Base-by-base conservation (phyloP, 2,888 invertebrate species). In the Dasypolia templi region DNA sequence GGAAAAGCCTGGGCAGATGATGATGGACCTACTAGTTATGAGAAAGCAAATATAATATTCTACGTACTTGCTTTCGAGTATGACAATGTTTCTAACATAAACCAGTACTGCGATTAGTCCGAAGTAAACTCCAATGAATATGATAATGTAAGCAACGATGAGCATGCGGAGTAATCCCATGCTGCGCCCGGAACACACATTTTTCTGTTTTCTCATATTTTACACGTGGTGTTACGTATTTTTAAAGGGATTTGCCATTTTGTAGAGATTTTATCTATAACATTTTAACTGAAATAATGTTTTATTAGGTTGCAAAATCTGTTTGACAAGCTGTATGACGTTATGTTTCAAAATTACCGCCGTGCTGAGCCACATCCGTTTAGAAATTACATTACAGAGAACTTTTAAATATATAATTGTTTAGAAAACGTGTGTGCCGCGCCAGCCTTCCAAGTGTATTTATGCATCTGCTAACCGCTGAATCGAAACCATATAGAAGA, bases 101-200 rank as follows among this genome's bases (percentile, higher is more conserved):
- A 95, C 85, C 9, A 96, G 89, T n/a, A 87, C 91, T 76, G 90
- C 93, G 22, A 96, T 89, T 49, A 95, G 79, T 51, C 93, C 93
- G 55, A 95, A 92, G 82, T 96, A 96, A 63, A 92, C 58, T 3
- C 81, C 81, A 29, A 94, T 87, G 79, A 93, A 95, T 26, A 92
- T 19, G 4, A 95, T 82, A 89, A 96, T 92, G 83, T 95, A 96
- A 53, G 91, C 26, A 63, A 95, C 87, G 42, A 94, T 86, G n/a
- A 94, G 64, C 58, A 90, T 81, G 71, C 95, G 94, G 70, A 95
- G 59, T 6, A 94, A 77, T 66, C 94, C 92, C 95, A 96, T 96
- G 67, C 66, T 87, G 80, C 65, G 74, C 62, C 63, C 26, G 79
- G 66, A 69, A 62, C 63, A 70, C 39, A 71, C 73, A 79, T 80